Conservation (phyloP, 2,113 vertebrate species). For the Pterocles burchelli region DNA sequence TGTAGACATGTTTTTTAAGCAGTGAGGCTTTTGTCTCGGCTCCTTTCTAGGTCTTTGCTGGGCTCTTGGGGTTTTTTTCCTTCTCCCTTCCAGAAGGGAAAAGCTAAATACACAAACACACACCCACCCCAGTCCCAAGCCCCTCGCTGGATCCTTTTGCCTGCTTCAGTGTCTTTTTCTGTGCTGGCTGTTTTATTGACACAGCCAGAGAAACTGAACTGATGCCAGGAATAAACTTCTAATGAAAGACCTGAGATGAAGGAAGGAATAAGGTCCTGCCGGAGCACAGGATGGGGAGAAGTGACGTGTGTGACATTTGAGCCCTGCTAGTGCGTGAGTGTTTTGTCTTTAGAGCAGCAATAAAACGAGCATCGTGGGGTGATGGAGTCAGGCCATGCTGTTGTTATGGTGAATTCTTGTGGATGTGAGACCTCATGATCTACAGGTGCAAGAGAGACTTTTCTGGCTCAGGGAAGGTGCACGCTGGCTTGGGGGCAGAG, state of each 20-base stretch:
- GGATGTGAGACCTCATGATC: not conserved
- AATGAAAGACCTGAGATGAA: not conserved
- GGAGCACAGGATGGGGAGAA: rapidly evolving
- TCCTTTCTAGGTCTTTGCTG: not conserved
- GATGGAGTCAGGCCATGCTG: not conserved
- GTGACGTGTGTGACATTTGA: not conserved
- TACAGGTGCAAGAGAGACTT: not conserved
- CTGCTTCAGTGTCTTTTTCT: not conserved
- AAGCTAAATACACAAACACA: not conserved
- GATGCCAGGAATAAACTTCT: not conserved
- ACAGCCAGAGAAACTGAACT: not conserved
- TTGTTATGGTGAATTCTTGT: rapidly evolving
- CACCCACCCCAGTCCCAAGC: too few relatives aligned
- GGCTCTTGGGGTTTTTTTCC: not conserved
- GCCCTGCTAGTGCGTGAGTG: not conserved
- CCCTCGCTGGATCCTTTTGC: not conserved
- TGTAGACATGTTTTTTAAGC: not conserved
- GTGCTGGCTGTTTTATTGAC: not conserved
- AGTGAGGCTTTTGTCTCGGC: not conserved
- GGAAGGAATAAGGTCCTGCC: not conserved
- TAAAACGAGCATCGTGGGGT: not conserved
- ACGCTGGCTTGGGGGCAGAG: not conserved
- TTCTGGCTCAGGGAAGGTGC: not conserved
- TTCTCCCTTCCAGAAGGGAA: not conserved
- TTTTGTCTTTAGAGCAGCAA: not conserved